Evolutionary conservation across 2,113 vertebrate species (phyloP), one percentile per base, ranked within the genome.

Genomic region (Tinamus guttatus): DNA sequence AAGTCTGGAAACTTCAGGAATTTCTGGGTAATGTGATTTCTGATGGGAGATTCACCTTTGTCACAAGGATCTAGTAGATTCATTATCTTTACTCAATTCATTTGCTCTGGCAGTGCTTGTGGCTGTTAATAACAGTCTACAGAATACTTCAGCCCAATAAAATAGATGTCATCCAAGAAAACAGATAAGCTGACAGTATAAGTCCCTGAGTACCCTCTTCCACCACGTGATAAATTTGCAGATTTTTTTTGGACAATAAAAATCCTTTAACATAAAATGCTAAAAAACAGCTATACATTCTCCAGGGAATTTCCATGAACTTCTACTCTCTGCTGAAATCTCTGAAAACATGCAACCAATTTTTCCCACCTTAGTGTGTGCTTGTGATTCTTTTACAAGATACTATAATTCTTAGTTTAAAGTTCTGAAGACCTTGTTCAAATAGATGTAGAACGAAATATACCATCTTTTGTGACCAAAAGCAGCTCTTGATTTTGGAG

Each of bases 1-100:
- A 94, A 87, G 47, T 60, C 85, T 96, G 81, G 88, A 93, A 79
- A 0, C 0, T 76, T 73, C 62, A 81, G 88, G 63, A 89, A 71
- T 95, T 84, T 74, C 68, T 68, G 24, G 34, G 59, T 74, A 85
- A 94, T 21, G 56, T 81, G 80, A 84, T 92, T 95, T 96, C 89
- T 93, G 51, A 76, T 77, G 67, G 34, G 91, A 88, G 65, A 51
- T 68, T 92, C 94, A 95, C 67, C 94, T 89, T 32, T 89, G 73
- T n/a, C 43, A 30, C 36, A n/a, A 93, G 20, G 64, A 32, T 75
- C 65, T 89, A 78, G 90, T 65, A 81, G 93, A 91, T 93, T 92
- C 64, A 94, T 87, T 81, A 71, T 30, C 49, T 91, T 64, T 81
- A 30, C 69, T 68, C 45, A 89, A 3, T 54, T 79, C 63, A 45